Percentiles rank a stretch among this genome's conserved stretches.
These are phyloP conservation scores for Oncorhynchus clarkii DNA, from an alignment of 2,113 vertebrate genomes.

Conservation along the genomic window DNA sequence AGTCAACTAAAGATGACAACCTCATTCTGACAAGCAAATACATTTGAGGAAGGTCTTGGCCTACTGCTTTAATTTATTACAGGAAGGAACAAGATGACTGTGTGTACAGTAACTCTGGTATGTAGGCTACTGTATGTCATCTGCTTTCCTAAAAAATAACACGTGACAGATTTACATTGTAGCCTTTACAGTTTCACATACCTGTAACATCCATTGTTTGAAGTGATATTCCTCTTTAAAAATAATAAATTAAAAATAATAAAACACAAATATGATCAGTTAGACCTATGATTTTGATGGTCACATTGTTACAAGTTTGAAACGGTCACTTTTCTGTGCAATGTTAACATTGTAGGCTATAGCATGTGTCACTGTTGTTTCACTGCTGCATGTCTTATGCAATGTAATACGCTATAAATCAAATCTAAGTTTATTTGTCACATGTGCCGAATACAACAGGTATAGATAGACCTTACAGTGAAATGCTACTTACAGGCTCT, in stretches of 20 bases:
- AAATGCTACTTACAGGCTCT: too few relatives aligned
- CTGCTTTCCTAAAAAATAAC: not conserved
- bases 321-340: not conserved
- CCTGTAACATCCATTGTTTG: constrained; percentile 79
- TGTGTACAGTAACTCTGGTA: not conserved
- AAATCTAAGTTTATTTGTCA: too few relatives aligned
- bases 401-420: not conserved
- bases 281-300: not conserved
- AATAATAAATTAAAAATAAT: too few relatives aligned
- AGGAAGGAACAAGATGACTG: too few relatives aligned
- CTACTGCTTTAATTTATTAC: too few relatives aligned
- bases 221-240: constrained; percentile 74
- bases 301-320: not conserved
- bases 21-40: not conserved
- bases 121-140: not conserved
- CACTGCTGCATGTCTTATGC: not conserved
- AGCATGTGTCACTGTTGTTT: not conserved
- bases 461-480: too few relatives aligned
- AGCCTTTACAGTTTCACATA: constrained; percentile 35
- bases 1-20: not conserved
- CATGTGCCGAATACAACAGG: too few relatives aligned
- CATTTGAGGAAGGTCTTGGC: too few relatives aligned
- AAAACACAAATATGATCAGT: not conserved
- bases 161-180: not conserved
- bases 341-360: not conserved